Base-by-base conservation (phyloP, 1,140 invertebrate genomes). In the Antheraea pernyi region DNA sequence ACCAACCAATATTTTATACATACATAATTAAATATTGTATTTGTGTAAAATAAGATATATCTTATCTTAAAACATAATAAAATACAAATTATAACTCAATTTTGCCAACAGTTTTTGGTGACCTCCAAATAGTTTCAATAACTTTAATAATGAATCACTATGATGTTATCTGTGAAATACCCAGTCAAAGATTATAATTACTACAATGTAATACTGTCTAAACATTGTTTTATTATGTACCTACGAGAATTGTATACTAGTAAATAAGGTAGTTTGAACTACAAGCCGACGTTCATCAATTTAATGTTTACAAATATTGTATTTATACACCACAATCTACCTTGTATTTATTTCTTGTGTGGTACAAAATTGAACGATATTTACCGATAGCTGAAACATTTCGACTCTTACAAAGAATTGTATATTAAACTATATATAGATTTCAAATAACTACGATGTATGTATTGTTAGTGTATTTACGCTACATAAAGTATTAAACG, bases 381-480 rank as follows among this genome's bases (percentile, higher is more conserved):
- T 53, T 16, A 1, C 16, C 16, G 46, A n/a, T 16, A 16, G 16
- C 16, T 16, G 16, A 61, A 22, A 61, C 11, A 6, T 16, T 16
- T 16, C 64, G 19, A 22, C 67, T 78, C 78, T 78, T 89, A 83
- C 84, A 84, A 85, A 85, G 67, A 81, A 83, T 75, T 89, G 78
- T 90, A 83, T 87, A 86, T 67, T 76, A 76, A 80, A 7, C 1
- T 13, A 53, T 16, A 81, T 77, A 85, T 75, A 53, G 67, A 75
- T 77, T 76, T 73, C 63, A 71, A 74, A 79, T 77, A 78, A 61
- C 13, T 61, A 61, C 59, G 69, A 78, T 87, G 77, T 90, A 89
- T 84, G 83, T 88, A 90, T 85, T 88, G 79, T 85, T 91, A 90
- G 86, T 89, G 86, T 88, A 68, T 86, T 88, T 87, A 90, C 84